A percentile compares a stretch with the other conserved stretches of the same genome.
These are phyloP conservation scores for Podiceps cristatus DNA, from an alignment of 2,113 vertebrate species.

Conservation along the genomic window DNA sequence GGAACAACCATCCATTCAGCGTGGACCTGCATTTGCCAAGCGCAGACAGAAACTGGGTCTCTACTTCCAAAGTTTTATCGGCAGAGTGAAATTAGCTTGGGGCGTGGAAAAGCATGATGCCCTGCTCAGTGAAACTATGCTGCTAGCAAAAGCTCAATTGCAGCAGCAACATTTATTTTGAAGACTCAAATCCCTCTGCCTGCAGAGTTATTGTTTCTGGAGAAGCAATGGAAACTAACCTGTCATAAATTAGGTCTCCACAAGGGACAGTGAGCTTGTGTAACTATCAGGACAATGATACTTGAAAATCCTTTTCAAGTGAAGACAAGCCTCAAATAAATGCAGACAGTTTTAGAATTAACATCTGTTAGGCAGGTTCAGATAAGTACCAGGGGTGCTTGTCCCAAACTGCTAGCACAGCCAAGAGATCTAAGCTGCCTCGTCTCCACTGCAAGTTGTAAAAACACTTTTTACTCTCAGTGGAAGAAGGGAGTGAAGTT, in stretches of 20 bases:
- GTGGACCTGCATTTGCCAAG: not conserved
- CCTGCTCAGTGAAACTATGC: not conserved
- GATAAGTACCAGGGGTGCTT: not conserved
- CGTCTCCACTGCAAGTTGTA: not conserved
- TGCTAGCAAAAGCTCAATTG: not conserved
- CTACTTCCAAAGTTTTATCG: not conserved
- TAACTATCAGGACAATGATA: not conserved
- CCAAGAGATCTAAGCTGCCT: fast-evolving
- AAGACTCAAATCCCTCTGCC: not conserved
- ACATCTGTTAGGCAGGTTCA: not conserved
- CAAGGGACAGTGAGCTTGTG: not conserved
- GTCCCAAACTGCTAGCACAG: not conserved
- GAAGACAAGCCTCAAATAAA: not conserved
- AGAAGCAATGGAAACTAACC: not conserved
- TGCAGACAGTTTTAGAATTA: not conserved
- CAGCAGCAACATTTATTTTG: not conserved
- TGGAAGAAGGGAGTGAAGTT: not conserved
- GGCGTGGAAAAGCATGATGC: not conserved
- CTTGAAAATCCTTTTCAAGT: not conserved
- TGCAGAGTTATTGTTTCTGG: not conserved
- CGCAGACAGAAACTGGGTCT: not conserved
- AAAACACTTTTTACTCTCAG: not conserved
- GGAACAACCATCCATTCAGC: not conserved
- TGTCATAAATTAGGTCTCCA: not conserved
- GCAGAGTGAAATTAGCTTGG: not conserved